phyloP scores from a whole-genome alignment of 2,888 invertebrate genomes.

The Lumbricus terrestris region DNA sequence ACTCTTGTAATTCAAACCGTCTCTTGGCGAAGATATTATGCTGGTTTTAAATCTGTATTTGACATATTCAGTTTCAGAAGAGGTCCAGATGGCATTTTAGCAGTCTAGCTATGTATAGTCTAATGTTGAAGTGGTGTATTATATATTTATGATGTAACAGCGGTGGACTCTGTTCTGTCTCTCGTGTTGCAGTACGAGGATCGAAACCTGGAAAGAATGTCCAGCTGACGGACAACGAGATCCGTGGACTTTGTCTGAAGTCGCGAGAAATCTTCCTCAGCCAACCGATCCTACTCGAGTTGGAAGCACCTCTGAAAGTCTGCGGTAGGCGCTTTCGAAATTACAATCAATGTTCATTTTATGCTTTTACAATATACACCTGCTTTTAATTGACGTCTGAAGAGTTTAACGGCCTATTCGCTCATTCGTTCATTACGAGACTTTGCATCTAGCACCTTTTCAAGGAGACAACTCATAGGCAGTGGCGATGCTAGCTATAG shows the following conservation, averaged over 20 bases:
- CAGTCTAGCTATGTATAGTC: no score
- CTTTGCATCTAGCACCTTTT: no score
- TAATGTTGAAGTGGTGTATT: no score
- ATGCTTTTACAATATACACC: no score
- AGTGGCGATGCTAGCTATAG: no score
- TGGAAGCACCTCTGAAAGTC: constrained; percentile 66
- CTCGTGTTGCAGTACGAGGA: constrained; percentile 46
- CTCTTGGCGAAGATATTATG: neutral
- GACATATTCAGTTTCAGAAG: neutral
- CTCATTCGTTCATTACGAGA: no score
- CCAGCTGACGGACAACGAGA: constrained; percentile 64
- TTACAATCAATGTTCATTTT: neutral
- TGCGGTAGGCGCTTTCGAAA: constrained; percentile 63
- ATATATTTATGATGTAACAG: no score
- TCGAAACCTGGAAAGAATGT: constrained; percentile 76
- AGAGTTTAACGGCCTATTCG: neutral
- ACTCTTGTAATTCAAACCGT: neutral
- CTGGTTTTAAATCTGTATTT: neutral
- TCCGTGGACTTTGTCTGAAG: constrained; percentile 62
- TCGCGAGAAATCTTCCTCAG: constrained; percentile 66
- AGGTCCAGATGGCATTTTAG: neutral
- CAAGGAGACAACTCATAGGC: no score
- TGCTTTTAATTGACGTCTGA: neutral
- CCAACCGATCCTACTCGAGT: constrained; percentile 65
- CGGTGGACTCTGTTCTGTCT: neutral